Percentiles rank a stretch among this genome's conserved stretches.
phyloP scores from a whole-genome alignment of 2,888 invertebrate species.

The Stictocephala bisonia region DNA sequence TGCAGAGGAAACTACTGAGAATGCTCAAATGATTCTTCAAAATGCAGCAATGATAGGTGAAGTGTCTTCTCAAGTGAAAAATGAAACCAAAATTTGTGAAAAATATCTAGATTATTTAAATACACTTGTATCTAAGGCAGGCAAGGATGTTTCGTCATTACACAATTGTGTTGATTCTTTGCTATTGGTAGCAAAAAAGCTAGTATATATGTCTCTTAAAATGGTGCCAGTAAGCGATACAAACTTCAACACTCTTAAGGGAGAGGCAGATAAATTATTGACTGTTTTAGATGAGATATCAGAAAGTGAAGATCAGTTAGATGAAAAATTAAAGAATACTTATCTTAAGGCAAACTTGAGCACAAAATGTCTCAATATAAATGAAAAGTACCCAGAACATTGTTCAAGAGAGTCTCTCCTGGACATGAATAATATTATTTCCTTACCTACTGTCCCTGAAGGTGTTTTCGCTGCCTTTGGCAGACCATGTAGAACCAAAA shows the following conservation, averaged over 20 bases:
- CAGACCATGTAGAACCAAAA: neutral
- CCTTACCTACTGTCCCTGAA: conserved; percentile 20
- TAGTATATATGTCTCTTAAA: conserved; percentile 10
- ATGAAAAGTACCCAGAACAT: conserved; percentile 13
- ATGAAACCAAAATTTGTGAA: conserved; percentile 11
- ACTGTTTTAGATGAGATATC: conserved; percentile 14
- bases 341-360: neutral
- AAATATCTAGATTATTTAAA: neutral
- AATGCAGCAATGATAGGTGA: conserved; percentile 18
- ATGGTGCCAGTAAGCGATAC: conserved; percentile 7
- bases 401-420: conserved; percentile 29
- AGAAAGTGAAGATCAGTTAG: conserved; percentile 6
- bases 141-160: neutral
- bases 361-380: no score
- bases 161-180: conserved; percentile 11
- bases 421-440: conserved; percentile 5
- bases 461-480: conserved; percentile 7
- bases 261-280: conserved; percentile 14
- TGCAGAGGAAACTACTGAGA: conserved; percentile 5
- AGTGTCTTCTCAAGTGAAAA: conserved; percentile 13
- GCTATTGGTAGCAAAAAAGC: neutral
- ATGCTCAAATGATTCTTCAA: conserved; percentile 25
- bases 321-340: no score
- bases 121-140: neutral
- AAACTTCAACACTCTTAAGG: conserved; percentile 14